Conservation (phyloP, 1,140 invertebrate species). For the Helicoverpa zea region DNA sequence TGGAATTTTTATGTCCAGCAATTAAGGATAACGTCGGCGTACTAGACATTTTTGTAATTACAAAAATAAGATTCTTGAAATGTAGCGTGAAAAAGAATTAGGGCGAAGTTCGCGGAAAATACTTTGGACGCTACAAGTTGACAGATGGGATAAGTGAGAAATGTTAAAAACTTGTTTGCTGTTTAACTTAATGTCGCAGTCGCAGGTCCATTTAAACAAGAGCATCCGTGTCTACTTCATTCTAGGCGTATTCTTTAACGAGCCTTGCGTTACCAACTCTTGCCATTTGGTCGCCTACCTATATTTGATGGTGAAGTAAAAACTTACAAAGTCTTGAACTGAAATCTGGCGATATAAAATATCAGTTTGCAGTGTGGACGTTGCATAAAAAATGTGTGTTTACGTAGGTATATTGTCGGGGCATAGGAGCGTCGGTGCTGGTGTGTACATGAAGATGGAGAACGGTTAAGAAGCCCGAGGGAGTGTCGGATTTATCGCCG, state of each 20-base stretch:
- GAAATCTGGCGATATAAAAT: constrained; percentile 5
- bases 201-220: constrained; percentile 9
- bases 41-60: constrained; percentile 87
- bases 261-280: too few relatives aligned
- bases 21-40: constrained; percentile 86
- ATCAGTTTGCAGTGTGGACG: constrained; percentile 18
- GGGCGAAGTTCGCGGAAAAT: constrained; percentile 80
- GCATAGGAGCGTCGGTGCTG: constrained; percentile 37
- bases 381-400: constrained; percentile 37
- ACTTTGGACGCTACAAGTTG: constrained; percentile 74
- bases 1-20: constrained; percentile 87
- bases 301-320: too few relatives aligned
- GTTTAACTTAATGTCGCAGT: constrained; percentile 47
- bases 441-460: constrained; percentile 74
- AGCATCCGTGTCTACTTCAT: constrained; percentile 22
- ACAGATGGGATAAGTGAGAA: constrained; percentile 71
- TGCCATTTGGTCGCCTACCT: too few relatives aligned
- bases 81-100: constrained; percentile 87
- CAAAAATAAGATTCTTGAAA: constrained; percentile 87
- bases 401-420: constrained; percentile 9
- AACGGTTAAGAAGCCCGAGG: constrained; percentile 78
- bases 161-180: constrained; percentile 51
- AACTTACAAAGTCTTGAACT: background rate
- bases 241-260: background rate
- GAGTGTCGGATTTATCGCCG: constrained; percentile 83